phyloP scores from a whole-genome alignment of 2,113 vertebrate species.

The Pholis gunnellus region DNA sequence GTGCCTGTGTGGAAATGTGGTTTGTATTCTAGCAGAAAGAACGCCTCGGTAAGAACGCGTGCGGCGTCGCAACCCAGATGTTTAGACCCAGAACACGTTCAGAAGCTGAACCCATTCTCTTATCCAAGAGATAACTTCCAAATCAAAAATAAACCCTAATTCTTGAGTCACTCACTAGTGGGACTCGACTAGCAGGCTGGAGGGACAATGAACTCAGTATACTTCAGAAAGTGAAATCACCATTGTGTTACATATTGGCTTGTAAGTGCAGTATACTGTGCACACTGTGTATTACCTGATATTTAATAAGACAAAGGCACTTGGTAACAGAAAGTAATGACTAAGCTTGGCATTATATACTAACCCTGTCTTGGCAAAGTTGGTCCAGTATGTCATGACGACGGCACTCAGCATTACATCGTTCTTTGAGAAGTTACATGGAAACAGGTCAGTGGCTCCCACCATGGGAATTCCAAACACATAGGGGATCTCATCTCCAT shows the following conservation, averaged over 20 bases:
- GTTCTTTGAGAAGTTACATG: slow-evolving; percentile 98
- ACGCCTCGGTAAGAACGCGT: neutral
- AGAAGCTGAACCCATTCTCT: neutral
- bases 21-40: neutral
- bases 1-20: neutral
- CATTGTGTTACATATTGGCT: neutral
- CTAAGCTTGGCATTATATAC: slow-evolving; percentile 57
- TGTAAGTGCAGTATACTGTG: neutral
- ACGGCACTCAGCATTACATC: slow-evolving; percentile 96
- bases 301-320: neutral
- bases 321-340: neutral
- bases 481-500: slow-evolving; percentile 95
- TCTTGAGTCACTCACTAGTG: neutral
- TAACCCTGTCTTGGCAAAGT: slow-evolving; percentile 95
- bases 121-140: neutral
- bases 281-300: neutral
- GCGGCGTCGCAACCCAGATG: neutral
- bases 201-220: neutral
- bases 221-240: neutral
- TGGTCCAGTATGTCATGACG: slow-evolving; percentile 98
- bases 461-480: slow-evolving; percentile 97
- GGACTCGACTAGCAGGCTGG: neutral
- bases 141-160: neutral
- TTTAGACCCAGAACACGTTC: neutral
- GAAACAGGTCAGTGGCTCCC: slow-evolving; percentile 94